phyloP scores from a whole-genome alignment of 2,113 vertebrate genomes.

The Chinchilla lanigera region DNA sequence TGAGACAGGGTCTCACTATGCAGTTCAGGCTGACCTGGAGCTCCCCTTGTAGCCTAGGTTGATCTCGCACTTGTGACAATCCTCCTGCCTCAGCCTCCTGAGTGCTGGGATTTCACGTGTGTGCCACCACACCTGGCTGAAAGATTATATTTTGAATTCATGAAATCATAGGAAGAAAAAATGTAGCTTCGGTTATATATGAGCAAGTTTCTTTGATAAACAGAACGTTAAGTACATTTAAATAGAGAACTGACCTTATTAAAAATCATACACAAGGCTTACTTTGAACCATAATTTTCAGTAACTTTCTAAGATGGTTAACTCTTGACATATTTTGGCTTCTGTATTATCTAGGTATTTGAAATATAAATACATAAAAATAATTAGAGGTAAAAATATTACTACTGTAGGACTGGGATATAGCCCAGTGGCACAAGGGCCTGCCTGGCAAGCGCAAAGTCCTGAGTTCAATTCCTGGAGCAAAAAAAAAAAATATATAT shows the following conservation, averaged over 20 bases:
- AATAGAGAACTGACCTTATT: background rate
- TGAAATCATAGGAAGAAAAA: background rate
- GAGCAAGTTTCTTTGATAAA: background rate
- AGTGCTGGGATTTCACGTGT: too few relatives aligned
- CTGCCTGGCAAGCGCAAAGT: too few relatives aligned
- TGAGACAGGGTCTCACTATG: too few relatives aligned
- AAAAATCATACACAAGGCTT: slow-evolving; percentile 8
- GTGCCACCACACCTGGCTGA: too few relatives aligned
- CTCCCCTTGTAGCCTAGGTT: too few relatives aligned
- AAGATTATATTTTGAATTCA: slow-evolving; percentile 26
- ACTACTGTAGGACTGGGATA: too few relatives aligned
- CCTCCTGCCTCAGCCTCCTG: too few relatives aligned
- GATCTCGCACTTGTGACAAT: too few relatives aligned
- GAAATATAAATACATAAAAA: slow-evolving; percentile 33
- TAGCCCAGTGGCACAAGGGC: too few relatives aligned
- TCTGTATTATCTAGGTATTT: background rate
- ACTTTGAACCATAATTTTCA: slow-evolving; percentile 26
- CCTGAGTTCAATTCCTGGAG: too few relatives aligned
- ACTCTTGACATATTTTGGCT: background rate
- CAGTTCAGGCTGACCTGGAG: too few relatives aligned
- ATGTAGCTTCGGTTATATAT: background rate
- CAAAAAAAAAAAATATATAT: too few relatives aligned
- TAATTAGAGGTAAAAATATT: slow-evolving; percentile 9
- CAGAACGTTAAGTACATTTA: slow-evolving; percentile 23
- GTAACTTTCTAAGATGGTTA: slow-evolving; percentile 39